These are phyloP conservation scores for Phortica variegata DNA, from an alignment of 1,140 invertebrate genomes.

Conservation along the genomic window DNA sequence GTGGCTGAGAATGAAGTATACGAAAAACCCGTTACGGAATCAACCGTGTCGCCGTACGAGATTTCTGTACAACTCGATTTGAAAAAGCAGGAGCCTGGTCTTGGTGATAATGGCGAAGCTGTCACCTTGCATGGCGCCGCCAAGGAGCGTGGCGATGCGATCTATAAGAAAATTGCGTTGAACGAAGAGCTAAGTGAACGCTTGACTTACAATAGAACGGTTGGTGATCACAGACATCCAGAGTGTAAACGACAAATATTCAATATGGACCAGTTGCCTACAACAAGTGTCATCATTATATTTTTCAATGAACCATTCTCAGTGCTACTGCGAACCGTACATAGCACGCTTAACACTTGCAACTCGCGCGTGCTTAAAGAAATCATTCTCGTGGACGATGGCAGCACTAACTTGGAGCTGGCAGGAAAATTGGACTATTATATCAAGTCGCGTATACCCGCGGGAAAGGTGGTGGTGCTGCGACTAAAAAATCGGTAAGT, in stretches of 20 bases:
- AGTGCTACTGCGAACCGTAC: slow-evolving; percentile 79
- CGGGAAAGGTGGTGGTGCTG: slow-evolving; percentile 72
- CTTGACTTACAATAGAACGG: slow-evolving; percentile 72
- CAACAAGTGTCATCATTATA: slow-evolving; percentile 74
- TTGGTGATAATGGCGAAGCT: slow-evolving; percentile 68
- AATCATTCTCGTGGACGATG: slow-evolving; percentile 88
- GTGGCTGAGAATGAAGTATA: slow-evolving; percentile 34
- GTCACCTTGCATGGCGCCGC: slow-evolving; percentile 62
- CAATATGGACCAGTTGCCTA: slow-evolving; percentile 58
- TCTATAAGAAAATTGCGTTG: slow-evolving; percentile 76
- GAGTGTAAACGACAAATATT: slow-evolving; percentile 58
- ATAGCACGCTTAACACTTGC: slow-evolving; percentile 82
- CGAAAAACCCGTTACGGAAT: slow-evolving; percentile 18
- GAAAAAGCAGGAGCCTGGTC: slow-evolving; percentile 52
- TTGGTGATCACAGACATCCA: slow-evolving; percentile 64
- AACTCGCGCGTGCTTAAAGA: slow-evolving; percentile 71
- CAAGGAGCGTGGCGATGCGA: slow-evolving; percentile 63
- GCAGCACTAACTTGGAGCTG: slow-evolving; percentile 75
- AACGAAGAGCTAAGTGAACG: slow-evolving; percentile 81
- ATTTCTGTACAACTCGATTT: slow-evolving; percentile 50
- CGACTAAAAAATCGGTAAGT: slow-evolving; percentile 70
- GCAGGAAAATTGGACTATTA: slow-evolving; percentile 78
- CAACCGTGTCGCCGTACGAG: slow-evolving; percentile 43
- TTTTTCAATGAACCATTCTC: slow-evolving; percentile 90
- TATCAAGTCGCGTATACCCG: slow-evolving; percentile 66